A percentile compares a stretch with the other conserved stretches of the same genome.
Conservation (phyloP, 2,888 invertebrate genomes). For the Papilio gigon region DNA sequence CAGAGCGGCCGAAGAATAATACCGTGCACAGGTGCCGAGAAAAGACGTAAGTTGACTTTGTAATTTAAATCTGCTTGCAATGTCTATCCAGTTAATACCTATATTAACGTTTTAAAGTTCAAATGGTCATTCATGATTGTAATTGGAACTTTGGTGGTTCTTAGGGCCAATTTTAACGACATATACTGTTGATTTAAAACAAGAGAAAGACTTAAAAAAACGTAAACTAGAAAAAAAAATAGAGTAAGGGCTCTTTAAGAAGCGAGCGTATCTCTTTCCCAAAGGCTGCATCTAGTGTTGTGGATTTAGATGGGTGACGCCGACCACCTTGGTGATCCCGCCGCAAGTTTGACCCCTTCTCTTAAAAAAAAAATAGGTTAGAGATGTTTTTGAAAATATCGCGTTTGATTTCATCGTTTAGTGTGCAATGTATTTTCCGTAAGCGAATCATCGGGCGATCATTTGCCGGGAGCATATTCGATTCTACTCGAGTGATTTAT, state of each 20-base stretch:
- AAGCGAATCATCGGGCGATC: constrained; percentile 50
- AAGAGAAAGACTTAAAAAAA: too few species aligned
- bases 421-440: constrained; percentile 20
- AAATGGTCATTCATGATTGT: neutral
- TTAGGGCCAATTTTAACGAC: neutral
- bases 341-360: too few species aligned
- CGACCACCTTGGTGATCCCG: too few species aligned
- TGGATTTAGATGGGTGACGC: too few species aligned
- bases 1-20: constrained; percentile 46
- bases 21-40: constrained; percentile 58
- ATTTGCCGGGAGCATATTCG: constrained; percentile 53
- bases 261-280: too few species aligned
- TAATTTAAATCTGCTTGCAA: constrained; percentile 66
- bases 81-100: constrained; percentile 44
- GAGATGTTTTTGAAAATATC: neutral
- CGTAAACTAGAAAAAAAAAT: too few species aligned
- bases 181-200: too few species aligned
- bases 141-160: neutral
- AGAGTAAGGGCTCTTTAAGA: too few species aligned
- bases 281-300: too few species aligned
- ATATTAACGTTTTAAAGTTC: neutral
- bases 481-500: constrained; percentile 67
- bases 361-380: neutral
- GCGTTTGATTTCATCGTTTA: constrained; percentile 6
- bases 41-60: constrained; percentile 66